Conservation (phyloP, 2,888 invertebrate species). For the Yponomeuta cagnagella region DNA sequence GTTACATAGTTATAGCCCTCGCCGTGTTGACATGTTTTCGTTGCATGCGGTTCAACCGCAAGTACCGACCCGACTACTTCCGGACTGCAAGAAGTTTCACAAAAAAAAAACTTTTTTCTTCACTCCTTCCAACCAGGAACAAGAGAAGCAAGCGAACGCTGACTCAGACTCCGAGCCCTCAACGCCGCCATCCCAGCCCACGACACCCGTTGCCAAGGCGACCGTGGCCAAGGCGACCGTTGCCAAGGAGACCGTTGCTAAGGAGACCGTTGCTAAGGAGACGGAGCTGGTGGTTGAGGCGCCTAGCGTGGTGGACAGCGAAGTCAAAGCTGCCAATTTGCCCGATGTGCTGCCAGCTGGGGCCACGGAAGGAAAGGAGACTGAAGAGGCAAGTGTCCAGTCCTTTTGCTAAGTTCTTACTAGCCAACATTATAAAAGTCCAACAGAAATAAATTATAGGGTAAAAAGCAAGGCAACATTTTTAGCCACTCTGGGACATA, state of each 20-base stretch:
- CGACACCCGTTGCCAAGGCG: neutral
- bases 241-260: neutral
- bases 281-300: neutral
- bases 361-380: conserved; percentile 41
- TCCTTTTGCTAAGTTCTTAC: too few relatives aligned
- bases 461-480: too few relatives aligned
- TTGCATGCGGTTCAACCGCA: too few relatives aligned
- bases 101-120: neutral
- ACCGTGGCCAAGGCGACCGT: neutral
- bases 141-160: conserved; percentile 15
- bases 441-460: too few relatives aligned
- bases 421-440: too few relatives aligned
- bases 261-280: neutral
- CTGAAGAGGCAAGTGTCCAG: conserved; percentile 34
- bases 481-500: too few relatives aligned
- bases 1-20: too few relatives aligned
- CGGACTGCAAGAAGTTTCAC: too few relatives aligned
- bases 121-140: neutral
- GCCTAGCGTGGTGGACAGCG: neutral
- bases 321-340: conserved; percentile 31
- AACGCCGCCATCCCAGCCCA: conserved; percentile 12
- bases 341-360: conserved; percentile 61
- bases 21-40: too few relatives aligned
- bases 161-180: conserved; percentile 11
- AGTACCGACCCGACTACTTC: too few relatives aligned